These are phyloP conservation scores for Tachyglossus aculeatus DNA, from an alignment of 2,797 vertebrate species.

Conservation along the genomic window DNA sequence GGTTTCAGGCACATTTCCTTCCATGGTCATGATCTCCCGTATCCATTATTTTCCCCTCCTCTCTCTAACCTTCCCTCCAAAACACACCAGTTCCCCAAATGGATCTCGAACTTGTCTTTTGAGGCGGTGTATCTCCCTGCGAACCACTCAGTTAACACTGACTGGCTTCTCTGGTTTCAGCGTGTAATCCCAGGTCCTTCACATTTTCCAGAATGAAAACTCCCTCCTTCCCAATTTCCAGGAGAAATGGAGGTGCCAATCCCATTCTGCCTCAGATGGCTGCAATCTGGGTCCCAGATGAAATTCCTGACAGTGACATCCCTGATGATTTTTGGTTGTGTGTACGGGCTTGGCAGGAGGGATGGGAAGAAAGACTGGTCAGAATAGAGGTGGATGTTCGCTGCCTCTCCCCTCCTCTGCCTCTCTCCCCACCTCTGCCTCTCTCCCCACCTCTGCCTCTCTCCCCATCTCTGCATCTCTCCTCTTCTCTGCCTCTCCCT, in stretches of 20 bases:
- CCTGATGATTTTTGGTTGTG: background rate
- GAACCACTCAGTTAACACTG: background rate
- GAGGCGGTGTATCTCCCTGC: no score
- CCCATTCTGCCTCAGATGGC: background rate
- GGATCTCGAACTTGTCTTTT: background rate
- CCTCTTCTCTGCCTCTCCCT: no score
- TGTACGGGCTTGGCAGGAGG: no score
- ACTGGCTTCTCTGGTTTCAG: background rate
- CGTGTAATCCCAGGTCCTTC: background rate
- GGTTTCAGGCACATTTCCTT: background rate
- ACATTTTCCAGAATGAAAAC: background rate
- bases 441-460: no score
- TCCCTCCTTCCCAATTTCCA: background rate
- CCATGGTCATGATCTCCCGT: background rate
- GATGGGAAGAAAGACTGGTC: no score
- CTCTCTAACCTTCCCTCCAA: background rate
- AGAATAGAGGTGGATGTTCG: no score
- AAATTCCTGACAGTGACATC: background rate
- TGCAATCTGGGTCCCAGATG: slow-evolving; percentile 9
- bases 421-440: no score
- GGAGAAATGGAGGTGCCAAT: background rate
- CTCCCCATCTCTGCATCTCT: no score
- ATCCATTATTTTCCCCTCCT: background rate
- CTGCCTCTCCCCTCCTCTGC: no score
- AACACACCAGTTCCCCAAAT: background rate